phyloP scores from a whole-genome alignment of 2,113 vertebrate genomes.

The Pelusios castaneus region DNA sequence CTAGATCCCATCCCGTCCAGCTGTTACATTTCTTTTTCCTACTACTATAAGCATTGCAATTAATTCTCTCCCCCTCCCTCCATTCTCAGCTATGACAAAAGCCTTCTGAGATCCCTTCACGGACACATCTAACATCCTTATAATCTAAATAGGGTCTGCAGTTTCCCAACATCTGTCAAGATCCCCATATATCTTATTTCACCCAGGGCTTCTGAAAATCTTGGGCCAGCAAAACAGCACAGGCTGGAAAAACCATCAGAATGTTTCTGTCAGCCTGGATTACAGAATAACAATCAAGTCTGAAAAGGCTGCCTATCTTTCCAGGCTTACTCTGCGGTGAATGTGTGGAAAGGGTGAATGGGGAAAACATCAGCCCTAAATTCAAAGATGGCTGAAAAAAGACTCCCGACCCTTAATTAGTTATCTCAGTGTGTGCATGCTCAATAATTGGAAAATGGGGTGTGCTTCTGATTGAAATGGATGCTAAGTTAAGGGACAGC shows the following conservation, averaged over 20 bases:
- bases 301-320: neutral
- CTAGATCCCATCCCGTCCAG: neutral
- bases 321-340: neutral
- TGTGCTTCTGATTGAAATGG: neutral
- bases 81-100: neutral
- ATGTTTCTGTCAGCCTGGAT: neutral
- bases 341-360: neutral
- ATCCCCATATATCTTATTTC: neutral
- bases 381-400: neutral
- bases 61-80: neutral
- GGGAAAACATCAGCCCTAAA: neutral
- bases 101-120: neutral
- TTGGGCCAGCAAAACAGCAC: neutral
- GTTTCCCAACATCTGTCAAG: neutral
- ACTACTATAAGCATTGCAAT: neutral
- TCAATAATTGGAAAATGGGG: fast-evolving
- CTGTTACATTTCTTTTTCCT: neutral
- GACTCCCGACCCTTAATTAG: neutral
- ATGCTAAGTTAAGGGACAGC: neutral
- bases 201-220: fast-evolving
- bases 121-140: neutral
- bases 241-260: neutral
- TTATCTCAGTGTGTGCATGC: neutral
- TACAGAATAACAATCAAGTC: neutral
- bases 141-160: fast-evolving